Base-by-base conservation (phyloP, 2,113 vertebrate genomes). In the Amazona vittata region DNA sequence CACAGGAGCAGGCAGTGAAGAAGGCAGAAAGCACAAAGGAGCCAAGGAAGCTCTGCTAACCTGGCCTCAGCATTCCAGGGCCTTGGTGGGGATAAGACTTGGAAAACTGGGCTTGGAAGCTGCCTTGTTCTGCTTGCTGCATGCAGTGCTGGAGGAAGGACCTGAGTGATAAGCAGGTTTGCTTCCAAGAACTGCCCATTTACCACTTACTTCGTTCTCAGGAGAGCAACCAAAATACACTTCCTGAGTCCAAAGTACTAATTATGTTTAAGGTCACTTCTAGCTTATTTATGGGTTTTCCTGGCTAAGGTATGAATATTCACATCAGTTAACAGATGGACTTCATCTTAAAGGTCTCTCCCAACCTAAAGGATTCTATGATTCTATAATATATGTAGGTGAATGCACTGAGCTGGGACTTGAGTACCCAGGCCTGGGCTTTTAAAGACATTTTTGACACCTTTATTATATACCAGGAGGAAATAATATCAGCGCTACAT, bases 191-290 rank as follows among this genome's bases (percentile, higher is more conserved):
- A 60, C 49, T 79, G 70, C 39, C 84, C 65, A 15, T 64, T 89
- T 83, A 29, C 50, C 62, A 67, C 82, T 52, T 67, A 25, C 71
- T n/a, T 35, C 41, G 1, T 37, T 78, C 68, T 71, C 15, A 1
- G 22, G 46, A 64, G 67, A 60, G 35, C 55, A 75, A 31, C 62
- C 22, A 31, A 81, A 89, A 50, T 9, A 22, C 2, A 35, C 35
- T 46, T 76, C 89, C 50, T 17, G 33, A 37, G 73, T 37, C 85
- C 89, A 57, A 90, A 83, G 81, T 62, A 28, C 62, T 94, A 70
- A 65, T 93, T 74, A 86, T 11, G 50, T 55, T 78, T 86, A 93
- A 96, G 90, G 93, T 94, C 83, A 93, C 60, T 62, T 74, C 6
- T 31, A 37, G 55, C 49, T 63, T 78, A 89, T 91, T 96, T 74